These are phyloP conservation scores for Bos taurus DNA, from an alignment of 2,113 vertebrate species.

Conservation along the genomic window DNA sequence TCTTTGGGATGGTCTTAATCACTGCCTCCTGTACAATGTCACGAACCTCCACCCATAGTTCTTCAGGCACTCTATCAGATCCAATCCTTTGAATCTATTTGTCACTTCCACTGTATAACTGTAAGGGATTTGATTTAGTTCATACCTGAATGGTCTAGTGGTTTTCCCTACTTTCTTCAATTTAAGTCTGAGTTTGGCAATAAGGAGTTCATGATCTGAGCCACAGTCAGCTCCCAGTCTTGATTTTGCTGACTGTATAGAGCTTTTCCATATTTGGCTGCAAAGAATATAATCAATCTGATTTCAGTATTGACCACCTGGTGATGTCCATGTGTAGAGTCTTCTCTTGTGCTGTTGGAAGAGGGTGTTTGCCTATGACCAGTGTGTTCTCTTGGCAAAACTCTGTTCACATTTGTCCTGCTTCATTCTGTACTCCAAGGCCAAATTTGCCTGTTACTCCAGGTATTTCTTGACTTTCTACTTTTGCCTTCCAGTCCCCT, in stretches of 20 bases:
- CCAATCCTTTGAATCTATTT: background rate
- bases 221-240: background rate
- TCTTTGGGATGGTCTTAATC: background rate
- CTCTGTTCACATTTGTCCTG: background rate
- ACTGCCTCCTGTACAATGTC: background rate
- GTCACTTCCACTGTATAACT: background rate
- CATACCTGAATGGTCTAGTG: background rate
- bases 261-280: background rate
- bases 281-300: background rate
- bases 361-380: background rate
- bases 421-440: background rate
- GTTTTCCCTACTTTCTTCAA: background rate
- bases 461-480: background rate
- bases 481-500: background rate
- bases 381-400: background rate
- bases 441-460: background rate
- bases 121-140: background rate
- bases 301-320: background rate
- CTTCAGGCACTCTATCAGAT: background rate
- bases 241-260: background rate
- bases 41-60: background rate
- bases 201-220: background rate
- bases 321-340: background rate
- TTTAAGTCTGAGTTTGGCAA: background rate
- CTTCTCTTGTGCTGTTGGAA: background rate